Evolutionary conservation across 2,113 vertebrate genomes (phyloP), one percentile per base, ranked within the genome.

Genomic region (Ammodytes marinus): DNA sequence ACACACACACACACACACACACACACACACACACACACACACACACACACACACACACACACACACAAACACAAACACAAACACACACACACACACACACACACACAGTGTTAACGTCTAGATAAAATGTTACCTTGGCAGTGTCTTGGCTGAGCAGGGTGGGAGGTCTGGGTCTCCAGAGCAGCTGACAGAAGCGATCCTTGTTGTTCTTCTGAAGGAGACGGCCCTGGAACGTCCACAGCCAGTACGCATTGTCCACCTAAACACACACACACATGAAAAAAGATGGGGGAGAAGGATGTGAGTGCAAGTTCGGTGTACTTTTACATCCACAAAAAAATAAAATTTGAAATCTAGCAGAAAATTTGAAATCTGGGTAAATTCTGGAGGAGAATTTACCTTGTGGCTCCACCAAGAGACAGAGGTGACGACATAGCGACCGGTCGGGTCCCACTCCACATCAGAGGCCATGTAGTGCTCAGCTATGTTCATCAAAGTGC

Each of bases 331-430:
- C 2, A 6, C n/a, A n/a, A n/a, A n/a, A n/a, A n/a, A n/a, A n/a
- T n/a, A 3, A 5, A 13, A 69, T 2, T 4, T 40, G 10, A 27
- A 27, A 27, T 1, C 50, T 27, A n/a, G n/a, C n/a, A n/a, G 46
- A 3, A 5, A 13, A 69, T 2, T 4, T 40, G 10, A 27, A 27
- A 27, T 1, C 50, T 27, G 49, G 2, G 8, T 12, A 49, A n/a
- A 50, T n/a, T 10, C 10, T 1, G 6, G 5, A n/a, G 63, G 8
- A 4, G 53, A 7, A 8, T 3, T 14, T 40, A 95, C 98, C 97
- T 99, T 99, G 89, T 99, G 98, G 91, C 98, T 99, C 98, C 98
- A 99, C 98, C 98, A 99, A 27, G 98, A 99, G 71, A 99, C 98
- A 0, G 98, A 99, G 43, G 98, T 99, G 76, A 99, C 95, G 0